Evolutionary conservation across 37 sponge, comb jelly and placozoan species (phyloP), one percentile per base, ranked within the genome.

Genomic region (Lycopodina hypogea): DNA sequence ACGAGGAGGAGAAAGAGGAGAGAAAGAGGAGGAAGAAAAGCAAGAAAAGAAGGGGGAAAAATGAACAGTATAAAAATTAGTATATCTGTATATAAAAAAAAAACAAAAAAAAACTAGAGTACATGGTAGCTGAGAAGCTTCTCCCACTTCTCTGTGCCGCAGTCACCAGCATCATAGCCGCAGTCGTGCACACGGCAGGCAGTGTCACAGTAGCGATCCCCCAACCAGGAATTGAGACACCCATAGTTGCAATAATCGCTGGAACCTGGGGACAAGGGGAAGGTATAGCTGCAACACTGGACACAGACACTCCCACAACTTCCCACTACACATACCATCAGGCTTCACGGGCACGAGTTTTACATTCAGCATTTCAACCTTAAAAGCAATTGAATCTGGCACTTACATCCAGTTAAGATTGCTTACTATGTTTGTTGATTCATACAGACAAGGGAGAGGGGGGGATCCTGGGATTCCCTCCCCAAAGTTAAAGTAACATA

Each of bases 121-220:
- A 76, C 76, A 55, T 26, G 8, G 35, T 76, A 60, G 48, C 74
- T 42, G 38, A 69, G 80, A 0, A 92, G 65, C 29, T 69, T 57
- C 30, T 69, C 73, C 50, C 75, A 84, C 29, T 90, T 65, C 0
- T 78, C 90, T 11, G 74, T 78, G 0, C 94, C 99, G 87, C 99
- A 99, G 64, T 99, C 99, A 37, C 96, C 99, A 68, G 93, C 88
- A 81, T 99, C 99, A 79, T 86, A 95, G 19, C 96, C 99, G 80
- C 99, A 99, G 41, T 81, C 65, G 11, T 68, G 64, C 0, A 95
- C 90, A 36, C 91, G 79, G 64, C 99, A 99, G 1, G 96, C 87
- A 30, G 81, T 57, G 78, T 99, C 99, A 84, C 99, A 99, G 83
- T 99, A 99, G 23, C 95, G 71, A 42, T 99, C 99, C 17, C 99